Base-by-base conservation (phyloP, 2,888 invertebrate species). In the Athalia circularis region DNA sequence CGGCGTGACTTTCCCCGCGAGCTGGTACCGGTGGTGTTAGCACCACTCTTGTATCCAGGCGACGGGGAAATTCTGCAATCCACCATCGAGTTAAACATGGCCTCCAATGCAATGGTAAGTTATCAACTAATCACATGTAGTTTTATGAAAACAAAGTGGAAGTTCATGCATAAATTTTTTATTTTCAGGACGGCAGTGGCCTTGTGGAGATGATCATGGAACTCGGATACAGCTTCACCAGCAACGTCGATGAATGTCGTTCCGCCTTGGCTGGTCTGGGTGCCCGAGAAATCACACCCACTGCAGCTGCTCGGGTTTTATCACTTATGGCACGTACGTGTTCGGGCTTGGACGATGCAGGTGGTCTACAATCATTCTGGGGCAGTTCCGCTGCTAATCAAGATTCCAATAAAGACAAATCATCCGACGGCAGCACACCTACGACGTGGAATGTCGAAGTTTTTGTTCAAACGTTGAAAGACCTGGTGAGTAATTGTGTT, bases 391-490 rank as follows among this genome's bases (percentile, higher is more conserved):
- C 92, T 79, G 87, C 91, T n/a, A 92, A 93, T 82, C 93, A 94
- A 80, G 93, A 93, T 62, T 84, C 89, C 0, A 88, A 88, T 5
- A 87, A 92, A 81, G 88, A 90, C 78, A 90, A 90, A 81, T 80
- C 88, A 13, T 79, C 83, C 29, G 87, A 90, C 57, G 83, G 80
- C 45, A 79, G 74, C 77, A 84, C 86, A 86, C 93, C 90, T 89
- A 94, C 88, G 61, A 93, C 95, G 4, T 99, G 99, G 99, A 98
- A 98, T 90, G 94, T 97, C 9, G 98, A 99, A 87, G 94, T 97
- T 77, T 98, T 99, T 88, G 95, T 98, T 61, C 96, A 97, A 89
- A 95, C 96, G n/a, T 91, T 98, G 47, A 97, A 97, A 89, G 98
- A 98, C 89, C 92, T 97, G 82, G 95, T 96, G 82, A 89, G 91